These are phyloP conservation scores for Agapornis roseicollis DNA, from an alignment of 2,113 vertebrate species.

Conservation along the genomic window DNA sequence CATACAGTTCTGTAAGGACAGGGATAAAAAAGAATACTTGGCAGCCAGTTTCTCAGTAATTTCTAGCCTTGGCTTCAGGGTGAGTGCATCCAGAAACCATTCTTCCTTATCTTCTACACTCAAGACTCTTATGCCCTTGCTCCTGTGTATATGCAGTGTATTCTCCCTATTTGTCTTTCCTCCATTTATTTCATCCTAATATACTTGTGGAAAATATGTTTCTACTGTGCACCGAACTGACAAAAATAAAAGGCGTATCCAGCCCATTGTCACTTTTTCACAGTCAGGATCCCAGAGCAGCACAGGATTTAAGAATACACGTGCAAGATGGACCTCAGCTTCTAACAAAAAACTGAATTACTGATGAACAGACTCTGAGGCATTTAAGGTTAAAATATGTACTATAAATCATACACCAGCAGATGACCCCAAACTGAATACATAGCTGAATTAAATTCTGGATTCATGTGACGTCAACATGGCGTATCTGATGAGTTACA, in stretches of 20 bases:
- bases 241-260: background rate
- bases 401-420: background rate
- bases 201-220: background rate
- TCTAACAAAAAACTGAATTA: background rate
- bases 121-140: background rate
- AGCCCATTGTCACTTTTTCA: background rate
- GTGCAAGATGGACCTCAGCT: background rate
- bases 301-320: background rate
- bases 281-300: background rate
- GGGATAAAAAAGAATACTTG: background rate
- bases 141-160: background rate
- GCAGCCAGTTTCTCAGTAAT: background rate
- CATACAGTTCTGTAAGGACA: background rate
- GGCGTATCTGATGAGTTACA: slow-evolving; percentile 46
- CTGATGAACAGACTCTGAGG: background rate
- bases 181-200: background rate
- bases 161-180: background rate
- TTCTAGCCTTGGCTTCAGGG: background rate
- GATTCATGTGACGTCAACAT: slow-evolving; percentile 53
- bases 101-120: background rate
- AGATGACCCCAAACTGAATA: slow-evolving; percentile 22
- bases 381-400: slow-evolving; percentile 1
- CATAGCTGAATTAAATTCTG: slow-evolving; percentile 39
- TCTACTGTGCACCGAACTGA: background rate
- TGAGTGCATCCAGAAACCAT: background rate